These are phyloP conservation scores for Spodoptera picta DNA, from an alignment of 2,888 invertebrate species.

Conservation along the genomic window DNA sequence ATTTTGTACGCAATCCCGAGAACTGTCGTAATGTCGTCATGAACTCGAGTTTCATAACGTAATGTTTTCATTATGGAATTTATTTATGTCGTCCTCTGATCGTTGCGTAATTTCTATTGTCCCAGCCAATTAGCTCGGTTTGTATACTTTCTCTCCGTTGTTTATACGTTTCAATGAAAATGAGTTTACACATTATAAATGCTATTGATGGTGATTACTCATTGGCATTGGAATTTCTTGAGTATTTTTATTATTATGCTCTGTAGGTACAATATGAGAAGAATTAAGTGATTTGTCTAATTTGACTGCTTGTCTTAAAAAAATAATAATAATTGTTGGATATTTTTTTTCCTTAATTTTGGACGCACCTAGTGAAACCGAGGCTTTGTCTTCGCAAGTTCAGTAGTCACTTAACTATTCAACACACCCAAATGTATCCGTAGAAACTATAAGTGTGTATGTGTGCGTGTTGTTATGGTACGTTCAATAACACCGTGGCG, in stretches of 20 bases:
- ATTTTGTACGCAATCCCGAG: constrained; percentile 32
- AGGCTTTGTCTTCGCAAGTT: constrained; percentile 54
- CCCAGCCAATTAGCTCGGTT: constrained; percentile 25
- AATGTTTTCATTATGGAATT: constrained; percentile 17
- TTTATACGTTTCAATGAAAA: constrained; percentile 32
- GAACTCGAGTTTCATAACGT: constrained; percentile 31
- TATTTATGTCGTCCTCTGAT: constrained; percentile 12
- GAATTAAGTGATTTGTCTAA: constrained; percentile 5
- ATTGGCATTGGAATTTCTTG: constrained; percentile 10
- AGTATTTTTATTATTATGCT: constrained; percentile 23
- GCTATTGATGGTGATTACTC: constrained; percentile 12
- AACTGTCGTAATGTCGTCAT: constrained; percentile 40
- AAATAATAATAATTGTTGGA: background rate
- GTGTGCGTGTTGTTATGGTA: constrained; percentile 78
- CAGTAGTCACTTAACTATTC: constrained; percentile 59
- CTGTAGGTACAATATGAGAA: constrained; percentile 1
- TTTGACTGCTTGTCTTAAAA: background rate
- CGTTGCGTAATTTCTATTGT: constrained; percentile 12
- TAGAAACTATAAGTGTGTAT: constrained; percentile 43
- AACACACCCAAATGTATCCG: constrained; percentile 52
- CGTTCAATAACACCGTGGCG: constrained; percentile 84
- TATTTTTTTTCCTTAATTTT: background rate
- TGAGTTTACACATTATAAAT: constrained; percentile 36
- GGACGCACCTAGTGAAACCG: constrained; percentile 29
- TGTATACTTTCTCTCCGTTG: constrained; percentile 44